Evolutionary conservation across 35 echinoderm and acorn worm genomes (phyloP).

Genomic region (Antedon bifida): DNA sequence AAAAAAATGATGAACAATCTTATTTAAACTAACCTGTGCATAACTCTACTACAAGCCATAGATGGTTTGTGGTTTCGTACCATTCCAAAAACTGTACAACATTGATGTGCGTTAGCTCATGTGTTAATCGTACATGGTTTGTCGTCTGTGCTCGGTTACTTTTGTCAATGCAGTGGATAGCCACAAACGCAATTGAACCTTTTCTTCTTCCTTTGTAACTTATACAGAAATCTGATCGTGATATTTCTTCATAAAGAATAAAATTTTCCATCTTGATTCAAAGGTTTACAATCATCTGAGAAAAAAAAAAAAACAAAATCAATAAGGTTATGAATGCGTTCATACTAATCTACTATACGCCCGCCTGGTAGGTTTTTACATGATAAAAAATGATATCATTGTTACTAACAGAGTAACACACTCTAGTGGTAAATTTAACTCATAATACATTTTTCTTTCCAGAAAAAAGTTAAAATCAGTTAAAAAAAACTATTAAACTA

Average conservation of each 20-base stretch:
- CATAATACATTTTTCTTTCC: too few relatives aligned
- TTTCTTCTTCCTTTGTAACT: conserved; percentile 91
- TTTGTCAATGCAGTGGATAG: conserved; percentile 88
- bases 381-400: too few relatives aligned
- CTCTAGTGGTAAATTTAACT: too few relatives aligned
- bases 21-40: conserved; percentile 60
- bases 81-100: conserved; percentile 86
- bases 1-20: too few relatives aligned
- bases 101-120: conserved; percentile 66
- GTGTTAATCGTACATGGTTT: conserved; percentile 79
- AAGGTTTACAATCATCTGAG: background rate
- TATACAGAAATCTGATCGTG: conserved; percentile 37
- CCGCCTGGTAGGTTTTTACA: too few relatives aligned
- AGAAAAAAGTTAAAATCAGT: too few relatives aligned
- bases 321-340: too few relatives aligned
- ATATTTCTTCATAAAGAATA: conserved; percentile 92
- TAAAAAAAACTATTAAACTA: too few relatives aligned
- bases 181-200: conserved; percentile 81
- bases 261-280: conserved; percentile 71
- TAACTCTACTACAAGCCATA: conserved; percentile 94
- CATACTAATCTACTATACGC: too few relatives aligned
- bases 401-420: too few relatives aligned
- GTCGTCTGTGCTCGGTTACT: conserved; percentile 60
- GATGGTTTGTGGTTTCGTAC: conserved; percentile 97
- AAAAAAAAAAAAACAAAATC: background rate